Percentiles rank a stretch among this genome's conserved stretches.
phyloP scores from a whole-genome alignment of 2,797 vertebrate genomes.

The Tinamus major region DNA sequence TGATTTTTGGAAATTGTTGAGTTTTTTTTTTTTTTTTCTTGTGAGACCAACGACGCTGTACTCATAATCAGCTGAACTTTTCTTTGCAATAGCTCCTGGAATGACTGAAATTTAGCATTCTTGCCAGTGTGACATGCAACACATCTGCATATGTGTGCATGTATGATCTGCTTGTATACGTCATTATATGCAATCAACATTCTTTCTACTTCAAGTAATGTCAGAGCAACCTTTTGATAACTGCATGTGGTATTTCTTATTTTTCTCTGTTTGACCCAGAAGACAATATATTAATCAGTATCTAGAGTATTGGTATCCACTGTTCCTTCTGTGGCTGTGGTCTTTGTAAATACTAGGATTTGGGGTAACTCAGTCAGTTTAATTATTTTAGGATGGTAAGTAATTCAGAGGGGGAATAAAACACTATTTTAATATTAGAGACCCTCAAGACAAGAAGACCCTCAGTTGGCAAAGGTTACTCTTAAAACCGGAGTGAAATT shows the following conservation, averaged over 20 bases:
- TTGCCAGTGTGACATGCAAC: fast-evolving
- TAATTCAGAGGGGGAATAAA: background rate
- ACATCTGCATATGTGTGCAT: fast-evolving
- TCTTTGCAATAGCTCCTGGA: background rate
- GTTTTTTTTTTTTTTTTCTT: background rate
- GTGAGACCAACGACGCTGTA: background rate
- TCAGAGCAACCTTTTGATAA: background rate
- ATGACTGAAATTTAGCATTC: background rate
- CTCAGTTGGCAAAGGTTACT: slow-evolving; percentile 37
- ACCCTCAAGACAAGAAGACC: background rate
- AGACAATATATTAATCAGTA: slow-evolving; percentile 17
- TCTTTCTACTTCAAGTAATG: background rate
- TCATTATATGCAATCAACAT: background rate
- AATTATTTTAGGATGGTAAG: background rate
- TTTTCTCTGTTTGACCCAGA: background rate
- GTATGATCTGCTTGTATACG: background rate
- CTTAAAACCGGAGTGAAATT: background rate
- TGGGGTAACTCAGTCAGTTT: background rate
- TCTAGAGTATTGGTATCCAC: background rate
- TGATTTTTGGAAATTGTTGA: background rate
- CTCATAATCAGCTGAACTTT: fast-evolving
- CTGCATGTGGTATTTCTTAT: background rate
- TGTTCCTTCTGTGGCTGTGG: slow-evolving; percentile 3
- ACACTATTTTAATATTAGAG: background rate
- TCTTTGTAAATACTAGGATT: slow-evolving; percentile 27